Evolutionary conservation across 2,888 invertebrate species (phyloP).

Genomic region (Diaphora mendica): DNA sequence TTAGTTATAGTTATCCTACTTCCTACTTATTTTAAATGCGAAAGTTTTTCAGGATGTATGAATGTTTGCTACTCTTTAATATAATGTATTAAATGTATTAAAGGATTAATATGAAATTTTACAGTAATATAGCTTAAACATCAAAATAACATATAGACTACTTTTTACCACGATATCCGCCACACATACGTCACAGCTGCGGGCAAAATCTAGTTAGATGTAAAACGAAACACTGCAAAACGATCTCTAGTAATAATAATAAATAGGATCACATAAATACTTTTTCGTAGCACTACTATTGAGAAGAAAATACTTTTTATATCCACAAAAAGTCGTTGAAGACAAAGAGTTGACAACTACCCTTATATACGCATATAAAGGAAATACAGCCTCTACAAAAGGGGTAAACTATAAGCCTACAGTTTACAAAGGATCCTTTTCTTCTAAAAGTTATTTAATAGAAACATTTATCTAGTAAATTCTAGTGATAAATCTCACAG

Average conservation of each 20-base stretch:
- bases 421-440: slow-evolving; percentile 23
- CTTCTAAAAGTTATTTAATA: slow-evolving; percentile 35
- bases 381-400: slow-evolving; percentile 1
- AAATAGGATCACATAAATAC: background rate
- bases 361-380: background rate
- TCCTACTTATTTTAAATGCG: no score
- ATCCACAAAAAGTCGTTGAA: background rate
- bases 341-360: background rate
- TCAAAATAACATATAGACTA: no score
- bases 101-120: no score
- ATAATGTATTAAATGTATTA: no score
- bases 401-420: slow-evolving; percentile 3
- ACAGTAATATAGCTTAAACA: no score
- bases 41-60: no score
- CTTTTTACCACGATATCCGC: no score
- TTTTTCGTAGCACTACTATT: background rate
- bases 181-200: no score
- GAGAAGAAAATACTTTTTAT: background rate
- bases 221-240: background rate
- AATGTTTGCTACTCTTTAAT: no score
- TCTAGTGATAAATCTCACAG: slow-evolving; percentile 32
- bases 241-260: background rate
- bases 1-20: no score
- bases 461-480: slow-evolving; percentile 34
- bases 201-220: background rate